Evolutionary conservation across 1,140 invertebrate genomes (phyloP), one percentile per base, ranked within the genome.

Genomic region (Euglossa dilemma): DNA sequence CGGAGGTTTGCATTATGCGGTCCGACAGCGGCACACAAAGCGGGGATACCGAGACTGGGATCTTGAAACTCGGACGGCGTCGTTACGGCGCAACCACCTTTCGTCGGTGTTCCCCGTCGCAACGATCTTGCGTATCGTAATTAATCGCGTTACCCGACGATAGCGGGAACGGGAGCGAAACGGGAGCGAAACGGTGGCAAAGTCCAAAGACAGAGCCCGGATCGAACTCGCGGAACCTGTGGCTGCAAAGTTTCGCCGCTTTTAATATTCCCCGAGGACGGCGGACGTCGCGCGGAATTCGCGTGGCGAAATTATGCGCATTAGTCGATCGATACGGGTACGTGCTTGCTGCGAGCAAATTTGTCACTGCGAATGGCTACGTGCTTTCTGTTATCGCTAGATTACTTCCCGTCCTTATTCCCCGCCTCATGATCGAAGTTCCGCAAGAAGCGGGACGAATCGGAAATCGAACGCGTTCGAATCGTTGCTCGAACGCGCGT

Each of bases 251-350:
- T 11, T 86, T 86, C 45, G 56, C 50, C 71, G 71, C 43, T 79
- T 86, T 86, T 83, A 70, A 86, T 79, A 66, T 79, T 73, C 81
- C 81, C 82, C 59, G 70, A 84, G 81, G 81, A 73, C 11, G 14
- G 70, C 79, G 81, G 81, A 73, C 11, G 14, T 11, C 50, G 50
- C 79, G 83, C 73, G 66, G 64, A n/a, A 61, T 74, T 61, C 56
- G 47, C 81, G 52, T 69, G 50, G 67, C 16, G 70, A 74, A 86
- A 80, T 75, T 77, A 76, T 73, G 52, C 59, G 52, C 54, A 59
- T 73, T 73, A 59, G 50, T 45, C 66, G 66, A 12, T 50, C 45
- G 45, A 69, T 69, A 25, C 11, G 45, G 5, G n/a, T 12, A n/a
- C 66, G 47, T 50, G 47, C 47, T 25, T 25, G 23, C 11, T 23